Percentiles rank a stretch among this genome's conserved stretches.
Conservation (phyloP, 2,797 vertebrate species). For the Pangasius sanitwongsei region DNA sequence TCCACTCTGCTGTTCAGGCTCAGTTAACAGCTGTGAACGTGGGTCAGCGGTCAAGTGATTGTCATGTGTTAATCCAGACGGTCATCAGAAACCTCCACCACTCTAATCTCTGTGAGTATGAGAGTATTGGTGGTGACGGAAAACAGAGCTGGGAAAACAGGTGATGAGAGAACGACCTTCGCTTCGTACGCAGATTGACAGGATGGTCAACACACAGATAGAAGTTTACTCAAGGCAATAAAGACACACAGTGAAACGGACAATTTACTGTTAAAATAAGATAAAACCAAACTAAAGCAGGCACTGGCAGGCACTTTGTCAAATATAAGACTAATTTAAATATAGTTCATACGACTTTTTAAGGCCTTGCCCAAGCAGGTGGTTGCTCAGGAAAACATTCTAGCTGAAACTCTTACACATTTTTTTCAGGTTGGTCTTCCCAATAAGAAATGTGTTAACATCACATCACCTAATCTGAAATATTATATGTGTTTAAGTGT, state of each 20-base stretch:
- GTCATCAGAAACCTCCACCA: conserved; percentile 63
- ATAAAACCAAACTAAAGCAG: neutral
- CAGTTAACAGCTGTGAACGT: conserved; percentile 30
- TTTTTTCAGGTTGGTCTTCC: neutral
- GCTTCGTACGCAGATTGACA: neutral
- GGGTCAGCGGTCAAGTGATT: conserved; percentile 40
- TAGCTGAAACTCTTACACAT: neutral
- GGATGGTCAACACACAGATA: neutral
- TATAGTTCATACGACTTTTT: neutral
- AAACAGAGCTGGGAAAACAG: conserved; percentile 34
- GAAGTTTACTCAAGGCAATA: neutral
- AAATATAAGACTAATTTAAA: neutral
- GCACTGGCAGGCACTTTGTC: neutral
- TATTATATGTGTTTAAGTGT: neutral
- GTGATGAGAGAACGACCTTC: conserved; percentile 46
- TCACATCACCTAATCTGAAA: neutral
- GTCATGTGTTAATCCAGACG: conserved; percentile 58
- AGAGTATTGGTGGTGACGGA: conserved; percentile 50
- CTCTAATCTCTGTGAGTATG: conserved; percentile 66
- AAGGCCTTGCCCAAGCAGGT: neutral
- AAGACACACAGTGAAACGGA: neutral
- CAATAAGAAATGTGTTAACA: neutral
- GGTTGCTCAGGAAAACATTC: neutral
- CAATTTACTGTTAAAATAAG: neutral
- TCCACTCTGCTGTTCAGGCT: neutral